phyloP scores from a whole-genome alignment of 1,140 invertebrate genomes.

The Danaus plexippus region DNA sequence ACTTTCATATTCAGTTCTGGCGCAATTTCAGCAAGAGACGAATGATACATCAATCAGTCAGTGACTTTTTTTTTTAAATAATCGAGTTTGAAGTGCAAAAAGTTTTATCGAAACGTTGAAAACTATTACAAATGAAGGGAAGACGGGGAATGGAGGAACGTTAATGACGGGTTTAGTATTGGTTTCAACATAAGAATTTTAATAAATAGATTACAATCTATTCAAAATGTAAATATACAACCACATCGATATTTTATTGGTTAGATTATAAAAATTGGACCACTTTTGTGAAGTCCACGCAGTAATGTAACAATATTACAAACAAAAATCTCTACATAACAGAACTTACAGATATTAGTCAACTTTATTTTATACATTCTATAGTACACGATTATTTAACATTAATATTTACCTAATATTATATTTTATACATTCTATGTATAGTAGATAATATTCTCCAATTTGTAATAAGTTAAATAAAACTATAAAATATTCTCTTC shows the following conservation, averaged over 20 bases:
- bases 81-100: too few relatives aligned
- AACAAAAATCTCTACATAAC: slow-evolving; percentile 72
- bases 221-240: slow-evolving; percentile 55
- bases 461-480: slow-evolving; percentile 71
- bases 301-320: slow-evolving; percentile 70
- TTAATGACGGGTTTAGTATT: slow-evolving; percentile 37
- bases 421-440: slow-evolving; percentile 69
- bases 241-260: slow-evolving; percentile 72
- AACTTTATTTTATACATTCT: slow-evolving; percentile 70
- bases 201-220: slow-evolving; percentile 44
- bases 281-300: slow-evolving; percentile 63
- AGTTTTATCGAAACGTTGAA: too few relatives aligned
- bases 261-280: slow-evolving; percentile 72
- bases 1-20: too few relatives aligned
- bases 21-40: too few relatives aligned
- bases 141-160: slow-evolving; percentile 2
- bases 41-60: too few relatives aligned
- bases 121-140: neutral
- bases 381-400: slow-evolving; percentile 68
- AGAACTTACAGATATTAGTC: slow-evolving; percentile 71
- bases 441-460: slow-evolving; percentile 66
- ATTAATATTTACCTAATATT: slow-evolving; percentile 62
- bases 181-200: slow-evolving; percentile 56
- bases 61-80: too few relatives aligned
- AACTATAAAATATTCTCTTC: slow-evolving; percentile 71